These are phyloP conservation scores for Callosobruchus maculatus DNA, from an alignment of 2,888 invertebrate species.

Conservation along the genomic window DNA sequence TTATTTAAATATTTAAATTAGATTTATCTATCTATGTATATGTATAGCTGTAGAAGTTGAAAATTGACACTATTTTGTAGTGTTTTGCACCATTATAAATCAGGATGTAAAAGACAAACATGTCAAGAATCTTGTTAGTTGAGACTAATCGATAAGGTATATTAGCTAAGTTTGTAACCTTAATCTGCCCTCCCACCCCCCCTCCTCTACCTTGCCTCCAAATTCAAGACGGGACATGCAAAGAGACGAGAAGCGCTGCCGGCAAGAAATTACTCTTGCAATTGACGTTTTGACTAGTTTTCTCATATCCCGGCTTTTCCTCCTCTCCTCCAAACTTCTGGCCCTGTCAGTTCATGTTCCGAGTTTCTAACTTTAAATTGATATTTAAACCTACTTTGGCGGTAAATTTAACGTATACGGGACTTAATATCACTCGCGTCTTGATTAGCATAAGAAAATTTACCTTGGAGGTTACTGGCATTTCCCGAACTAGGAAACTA, in stretches of 20 bases:
- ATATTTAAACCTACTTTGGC: constrained; percentile 20
- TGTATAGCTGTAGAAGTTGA: too few species aligned
- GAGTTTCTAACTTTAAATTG: constrained; percentile 28
- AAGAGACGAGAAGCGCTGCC: background rate
- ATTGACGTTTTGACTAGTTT: constrained; percentile 29
- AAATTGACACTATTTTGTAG: too few species aligned
- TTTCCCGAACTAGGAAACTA: background rate
- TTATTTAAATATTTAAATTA: too few species aligned
- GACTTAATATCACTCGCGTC: background rate
- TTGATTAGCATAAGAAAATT: background rate
- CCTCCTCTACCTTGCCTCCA: background rate
- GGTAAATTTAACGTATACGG: constrained; percentile 15
- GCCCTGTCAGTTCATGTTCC: constrained; percentile 23
- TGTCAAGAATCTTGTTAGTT: too few species aligned
- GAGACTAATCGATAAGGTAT: too few species aligned
- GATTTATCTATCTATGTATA: too few species aligned
- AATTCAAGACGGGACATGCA: background rate
- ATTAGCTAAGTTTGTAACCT: too few species aligned
- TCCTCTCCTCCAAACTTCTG: constrained; percentile 23
- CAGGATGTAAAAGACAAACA: too few species aligned
- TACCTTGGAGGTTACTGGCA: background rate
- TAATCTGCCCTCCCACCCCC: background rate
- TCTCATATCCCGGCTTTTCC: constrained; percentile 24
- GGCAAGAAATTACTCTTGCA: constrained; percentile 22
- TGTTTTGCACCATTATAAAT: too few species aligned